Evolutionary conservation across 2,888 invertebrate species (phyloP).

Genomic region (Amorpha juglandis): DNA sequence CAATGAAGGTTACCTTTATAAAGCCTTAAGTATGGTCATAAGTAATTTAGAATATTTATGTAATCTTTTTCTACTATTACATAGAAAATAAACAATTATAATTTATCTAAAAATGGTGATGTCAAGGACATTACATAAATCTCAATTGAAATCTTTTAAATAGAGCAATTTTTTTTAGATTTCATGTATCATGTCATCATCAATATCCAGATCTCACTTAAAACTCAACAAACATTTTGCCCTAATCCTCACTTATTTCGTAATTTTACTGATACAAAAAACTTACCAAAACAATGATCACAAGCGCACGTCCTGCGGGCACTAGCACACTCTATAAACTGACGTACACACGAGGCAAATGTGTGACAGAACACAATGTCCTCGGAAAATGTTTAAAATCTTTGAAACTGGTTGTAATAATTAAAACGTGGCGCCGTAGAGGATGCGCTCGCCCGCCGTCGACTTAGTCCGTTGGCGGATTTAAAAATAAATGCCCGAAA

Average conservation of each 20-base stretch:
- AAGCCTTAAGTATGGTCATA: too few relatives aligned
- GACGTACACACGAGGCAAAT: constrained; percentile 50
- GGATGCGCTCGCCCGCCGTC: constrained; percentile 52
- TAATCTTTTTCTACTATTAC: background rate
- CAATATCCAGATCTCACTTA: background rate
- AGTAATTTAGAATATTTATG: background rate
- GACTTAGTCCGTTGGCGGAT: constrained; percentile 76
- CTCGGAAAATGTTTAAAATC: constrained; percentile 54
- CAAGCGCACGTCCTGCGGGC: constrained; percentile 64
- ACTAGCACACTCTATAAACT: constrained; percentile 72
- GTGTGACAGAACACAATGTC: constrained; percentile 36
- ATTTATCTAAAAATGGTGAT: background rate
- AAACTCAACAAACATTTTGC: background rate
- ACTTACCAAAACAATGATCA: constrained; percentile 36
- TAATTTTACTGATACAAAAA: constrained; percentile 31
- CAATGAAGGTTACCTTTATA: background rate
- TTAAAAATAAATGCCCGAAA: constrained; percentile 70
- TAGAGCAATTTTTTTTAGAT: background rate
- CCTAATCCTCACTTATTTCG: background rate
- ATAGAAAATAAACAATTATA: background rate
- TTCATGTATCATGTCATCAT: background rate
- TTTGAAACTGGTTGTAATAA: constrained; percentile 48
- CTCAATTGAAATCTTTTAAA: background rate
- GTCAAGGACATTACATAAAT: background rate
- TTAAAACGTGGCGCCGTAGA: constrained; percentile 54